Evolutionary conservation across 2,888 invertebrate genomes (phyloP), one percentile per base, ranked within the genome.

Genomic region (Caenorhabditis doughertyi): DNA sequence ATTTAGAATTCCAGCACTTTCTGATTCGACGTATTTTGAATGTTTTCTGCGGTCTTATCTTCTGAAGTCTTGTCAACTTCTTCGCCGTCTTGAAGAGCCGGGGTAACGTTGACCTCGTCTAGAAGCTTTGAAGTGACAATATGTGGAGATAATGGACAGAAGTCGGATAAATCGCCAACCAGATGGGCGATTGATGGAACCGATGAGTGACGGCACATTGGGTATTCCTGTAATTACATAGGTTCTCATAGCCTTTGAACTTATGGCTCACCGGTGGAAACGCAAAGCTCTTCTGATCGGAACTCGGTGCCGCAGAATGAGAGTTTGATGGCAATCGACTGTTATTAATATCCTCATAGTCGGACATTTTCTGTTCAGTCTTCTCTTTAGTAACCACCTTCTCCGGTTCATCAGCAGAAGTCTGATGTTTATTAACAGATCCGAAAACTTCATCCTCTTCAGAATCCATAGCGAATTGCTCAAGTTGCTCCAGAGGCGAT

Each of bases 251-350:
- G 18, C 13, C 47, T 13, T 3, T 11, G 23, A 42, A 23, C 3
- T 60, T 23, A 13, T 25, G n/a, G n/a, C 67, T 35, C 13, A 76
- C 81, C 39, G 82, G 81, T 11, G 81, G 82, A 25, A 77, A 82
- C 0, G 77, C 73, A n/a, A 82, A 82, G 16, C 13, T 39, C 27
- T 67, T 74, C 49, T 77, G 72, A 2, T 73, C 77, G 0, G 82
- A 73, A n/a, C 27, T 64, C 16, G 79, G 70, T 27, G 73, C 79
- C 0, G 83, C 83, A 8, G 83, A 83, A 44, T 83, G 83, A n/a
- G 74, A 79, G 29, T 83, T 83, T 27, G 83, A 83, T 3, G 83
- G 83, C 9, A 83, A 35, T 21, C 83, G 73, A 23, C 79, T 79
- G 27, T 83, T 83, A 25, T 73, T 83, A n/a, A 83, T 74, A 42